phyloP scores from a whole-genome alignment of 2,888 invertebrate species.

The Trilocha varians region DNA sequence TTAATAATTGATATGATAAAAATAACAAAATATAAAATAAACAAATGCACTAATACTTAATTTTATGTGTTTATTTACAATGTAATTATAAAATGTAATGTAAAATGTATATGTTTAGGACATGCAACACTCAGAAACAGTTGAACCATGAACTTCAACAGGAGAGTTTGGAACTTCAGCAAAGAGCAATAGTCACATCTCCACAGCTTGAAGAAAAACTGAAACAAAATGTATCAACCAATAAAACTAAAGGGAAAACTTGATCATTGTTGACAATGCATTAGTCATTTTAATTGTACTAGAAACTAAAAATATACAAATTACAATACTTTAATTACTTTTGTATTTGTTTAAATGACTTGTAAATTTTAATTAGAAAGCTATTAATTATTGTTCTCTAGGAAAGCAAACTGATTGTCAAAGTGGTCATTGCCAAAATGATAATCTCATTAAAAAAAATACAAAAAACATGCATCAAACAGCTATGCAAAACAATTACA shows the following conservation, averaged over 20 bases:
- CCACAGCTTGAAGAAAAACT: constrained; percentile 56
- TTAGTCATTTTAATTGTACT: too few species aligned
- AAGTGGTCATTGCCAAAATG: too few species aligned
- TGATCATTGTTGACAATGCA: constrained; percentile 3
- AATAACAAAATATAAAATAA: constrained; percentile 26
- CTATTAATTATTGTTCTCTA: too few species aligned
- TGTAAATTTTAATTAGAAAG: too few species aligned
- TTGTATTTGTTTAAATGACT: too few species aligned
- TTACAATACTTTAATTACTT: too few species aligned
- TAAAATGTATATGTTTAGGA: constrained; percentile 31
- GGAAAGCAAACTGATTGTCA: too few species aligned
- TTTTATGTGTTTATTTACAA: constrained; percentile 3
- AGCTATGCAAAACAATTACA: constrained; percentile 2
- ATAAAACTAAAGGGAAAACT: constrained; percentile 13
- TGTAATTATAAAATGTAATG: not conserved
- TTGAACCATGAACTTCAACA: constrained; percentile 56
- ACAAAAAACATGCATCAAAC: constrained; percentile 6
- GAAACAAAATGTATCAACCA: constrained; percentile 25
- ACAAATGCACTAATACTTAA: constrained; percentile 5
- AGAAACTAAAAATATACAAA: too few species aligned
- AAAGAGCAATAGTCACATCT: constrained; percentile 52
- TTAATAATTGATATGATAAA: constrained; percentile 16
- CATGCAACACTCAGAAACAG: constrained; percentile 55
- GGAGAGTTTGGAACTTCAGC: constrained; percentile 62
- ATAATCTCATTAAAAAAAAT: too few species aligned